phyloP scores from a whole-genome alignment of 2,888 invertebrate species.

The Pterostichus madidus region DNA sequence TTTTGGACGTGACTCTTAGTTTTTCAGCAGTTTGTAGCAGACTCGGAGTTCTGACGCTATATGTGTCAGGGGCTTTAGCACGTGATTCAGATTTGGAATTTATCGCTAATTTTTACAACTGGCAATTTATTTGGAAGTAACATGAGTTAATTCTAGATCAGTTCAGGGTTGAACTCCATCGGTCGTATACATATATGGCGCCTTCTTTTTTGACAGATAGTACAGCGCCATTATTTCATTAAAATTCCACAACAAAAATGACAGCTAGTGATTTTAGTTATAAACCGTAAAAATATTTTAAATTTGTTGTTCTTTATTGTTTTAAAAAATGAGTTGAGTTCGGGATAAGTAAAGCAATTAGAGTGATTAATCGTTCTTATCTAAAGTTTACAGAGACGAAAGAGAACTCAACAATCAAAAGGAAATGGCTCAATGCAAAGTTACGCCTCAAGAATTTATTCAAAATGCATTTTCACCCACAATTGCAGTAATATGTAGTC shows the following conservation, averaged over 20 bases:
- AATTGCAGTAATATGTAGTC: constrained; percentile 91
- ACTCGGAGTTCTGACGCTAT: too few species aligned
- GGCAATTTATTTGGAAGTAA: too few species aligned
- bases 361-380: neutral
- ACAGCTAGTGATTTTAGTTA: constrained; percentile 19
- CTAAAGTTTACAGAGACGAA: neutral
- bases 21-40: too few species aligned
- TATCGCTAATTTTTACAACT: too few species aligned
- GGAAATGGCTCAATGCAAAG: constrained; percentile 82
- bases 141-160: too few species aligned
- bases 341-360: constrained; percentile 2
- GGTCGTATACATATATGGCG: too few species aligned
- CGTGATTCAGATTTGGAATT: too few species aligned
- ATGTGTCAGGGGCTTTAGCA: too few species aligned
- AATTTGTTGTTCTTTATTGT: neutral
- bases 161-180: too few species aligned
- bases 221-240: neutral
- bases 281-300: neutral
- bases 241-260: constrained; percentile 21
- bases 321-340: constrained; percentile 19
- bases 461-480: constrained; percentile 94
- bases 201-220: too few species aligned
- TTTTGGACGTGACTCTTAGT: too few species aligned
- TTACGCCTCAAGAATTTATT: constrained; percentile 91
- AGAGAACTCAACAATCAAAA: neutral